Evolutionary conservation across 2,888 invertebrate species (phyloP).

Genomic region (Drosophila emarginata): DNA sequence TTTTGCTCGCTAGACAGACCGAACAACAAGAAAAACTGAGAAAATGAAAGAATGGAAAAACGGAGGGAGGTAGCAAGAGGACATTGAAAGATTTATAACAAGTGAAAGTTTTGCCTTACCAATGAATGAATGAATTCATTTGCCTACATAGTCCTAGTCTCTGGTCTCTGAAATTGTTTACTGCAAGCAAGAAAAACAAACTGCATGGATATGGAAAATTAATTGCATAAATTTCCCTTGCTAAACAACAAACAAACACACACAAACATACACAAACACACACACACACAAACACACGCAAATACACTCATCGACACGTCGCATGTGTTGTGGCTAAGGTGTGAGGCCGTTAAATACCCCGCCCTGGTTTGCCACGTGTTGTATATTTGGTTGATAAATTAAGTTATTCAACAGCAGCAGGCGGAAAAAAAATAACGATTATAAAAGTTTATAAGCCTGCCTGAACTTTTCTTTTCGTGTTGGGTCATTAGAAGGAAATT

Average conservation of each 20-base stretch:
- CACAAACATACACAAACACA: neutral
- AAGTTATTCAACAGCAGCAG: constrained; percentile 3
- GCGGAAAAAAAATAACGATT: neutral
- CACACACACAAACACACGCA: neutral
- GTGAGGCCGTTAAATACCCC: neutral
- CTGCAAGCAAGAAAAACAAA: neutral
- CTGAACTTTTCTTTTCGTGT: neutral
- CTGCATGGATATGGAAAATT: constrained; percentile 7
- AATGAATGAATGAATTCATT: constrained; percentile 1
- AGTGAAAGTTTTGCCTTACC: constrained; percentile 3
- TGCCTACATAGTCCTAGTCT: neutral
- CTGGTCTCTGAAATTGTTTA: neutral
- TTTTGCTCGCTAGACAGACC: constrained; percentile 46
- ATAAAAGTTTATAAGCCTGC: constrained; percentile 6
- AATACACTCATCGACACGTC: constrained; percentile 4
- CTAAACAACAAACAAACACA: neutral
- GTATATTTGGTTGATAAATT: neutral
- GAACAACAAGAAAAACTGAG: neutral
- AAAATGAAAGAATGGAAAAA: neutral
- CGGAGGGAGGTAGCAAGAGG: neutral
- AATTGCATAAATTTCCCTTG: constrained; percentile 2
- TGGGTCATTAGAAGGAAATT: neutral
- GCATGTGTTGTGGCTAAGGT: neutral
- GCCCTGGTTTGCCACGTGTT: constrained; percentile 1
- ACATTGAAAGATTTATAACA: neutral